Evolutionary conservation across 1,140 invertebrate genomes (phyloP).

Genomic region (Nasonia longicornis): DNA sequence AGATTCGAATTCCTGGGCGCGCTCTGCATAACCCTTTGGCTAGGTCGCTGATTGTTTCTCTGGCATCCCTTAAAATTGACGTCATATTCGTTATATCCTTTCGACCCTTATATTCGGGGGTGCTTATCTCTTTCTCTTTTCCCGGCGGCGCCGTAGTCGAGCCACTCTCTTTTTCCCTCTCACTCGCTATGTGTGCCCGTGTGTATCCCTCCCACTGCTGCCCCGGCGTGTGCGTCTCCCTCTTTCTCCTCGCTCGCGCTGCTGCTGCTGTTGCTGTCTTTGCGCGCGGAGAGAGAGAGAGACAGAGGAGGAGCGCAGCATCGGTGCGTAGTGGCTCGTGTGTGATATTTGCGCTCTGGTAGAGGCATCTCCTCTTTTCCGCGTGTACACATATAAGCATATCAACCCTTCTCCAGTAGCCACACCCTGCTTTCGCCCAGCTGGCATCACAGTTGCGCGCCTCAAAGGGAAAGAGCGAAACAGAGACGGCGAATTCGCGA

Average conservation of each 20-base stretch:
- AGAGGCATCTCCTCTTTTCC: constrained; percentile 51
- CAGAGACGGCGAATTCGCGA: constrained; percentile 42
- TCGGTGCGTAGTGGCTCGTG: constrained; percentile 31
- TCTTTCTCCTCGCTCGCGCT: constrained; percentile 8
- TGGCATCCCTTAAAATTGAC: constrained; percentile 66
- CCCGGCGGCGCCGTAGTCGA: constrained; percentile 29
- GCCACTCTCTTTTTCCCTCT: constrained; percentile 23
- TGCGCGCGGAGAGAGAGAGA: background rate
- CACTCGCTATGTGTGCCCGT: constrained; percentile 25
- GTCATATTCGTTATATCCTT: constrained; percentile 68
- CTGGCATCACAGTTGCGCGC: background rate
- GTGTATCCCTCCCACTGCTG: background rate
- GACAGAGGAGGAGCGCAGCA: background rate
- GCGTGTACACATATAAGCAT: constrained; percentile 50
- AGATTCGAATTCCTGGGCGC: constrained; percentile 56
- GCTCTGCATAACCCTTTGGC: constrained; percentile 9
- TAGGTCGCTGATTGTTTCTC: constrained; percentile 61
- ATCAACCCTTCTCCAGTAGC: constrained; percentile 52
- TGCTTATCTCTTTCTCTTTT: constrained; percentile 44
- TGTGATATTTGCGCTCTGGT: constrained; percentile 51
- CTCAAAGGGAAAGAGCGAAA: constrained; percentile 41
- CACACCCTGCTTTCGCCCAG: constrained; percentile 50
- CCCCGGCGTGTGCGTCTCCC: background rate
- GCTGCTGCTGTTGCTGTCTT: constrained; percentile 10
- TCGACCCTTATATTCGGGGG: constrained; percentile 61